Conservation (phyloP, 2,113 vertebrate genomes). For the Urocitellus parryii region DNA sequence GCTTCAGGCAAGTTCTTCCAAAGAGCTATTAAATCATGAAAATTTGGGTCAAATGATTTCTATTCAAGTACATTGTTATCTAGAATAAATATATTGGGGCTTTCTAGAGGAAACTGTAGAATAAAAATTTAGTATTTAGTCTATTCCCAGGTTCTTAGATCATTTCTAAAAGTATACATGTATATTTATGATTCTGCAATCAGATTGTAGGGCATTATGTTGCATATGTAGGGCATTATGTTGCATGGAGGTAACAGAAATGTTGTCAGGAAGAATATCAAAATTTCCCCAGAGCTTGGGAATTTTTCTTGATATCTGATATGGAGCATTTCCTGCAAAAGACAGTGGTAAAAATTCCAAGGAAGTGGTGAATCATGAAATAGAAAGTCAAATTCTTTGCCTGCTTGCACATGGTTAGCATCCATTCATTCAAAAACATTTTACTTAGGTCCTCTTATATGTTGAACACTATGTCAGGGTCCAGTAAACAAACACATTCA, state of each 20-base stretch:
- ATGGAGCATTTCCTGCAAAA: not conserved
- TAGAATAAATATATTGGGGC: slow-evolving; percentile 49
- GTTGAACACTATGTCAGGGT: not conserved
- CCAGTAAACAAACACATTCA: not conserved
- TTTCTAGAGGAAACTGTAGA: slow-evolving; percentile 28
- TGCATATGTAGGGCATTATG: not conserved
- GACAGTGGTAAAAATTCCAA: not conserved
- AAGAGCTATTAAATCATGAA: slow-evolving; percentile 73
- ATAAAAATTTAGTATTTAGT: slow-evolving; percentile 46
- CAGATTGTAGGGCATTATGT: not conserved
- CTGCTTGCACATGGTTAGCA: not conserved
- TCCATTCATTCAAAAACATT: not conserved
- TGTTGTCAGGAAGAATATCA: not conserved
- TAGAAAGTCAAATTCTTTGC: not conserved
- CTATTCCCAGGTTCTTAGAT: slow-evolving; percentile 8
- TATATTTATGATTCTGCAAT: not conserved
- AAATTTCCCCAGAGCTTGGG: not conserved
- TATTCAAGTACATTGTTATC: slow-evolving; percentile 60
- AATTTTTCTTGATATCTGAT: not conserved
- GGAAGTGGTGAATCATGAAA: not conserved
- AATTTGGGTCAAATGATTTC: slow-evolving; percentile 78
- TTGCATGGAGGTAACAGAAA: not conserved
- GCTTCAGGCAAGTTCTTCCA: slow-evolving; percentile 64
- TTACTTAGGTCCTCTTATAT: not conserved
- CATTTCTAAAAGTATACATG: not conserved